Percentiles rank a stretch among this genome's conserved stretches.
Conservation (phyloP, 2,888 invertebrate genomes). For the Latrodectus elegans region DNA sequence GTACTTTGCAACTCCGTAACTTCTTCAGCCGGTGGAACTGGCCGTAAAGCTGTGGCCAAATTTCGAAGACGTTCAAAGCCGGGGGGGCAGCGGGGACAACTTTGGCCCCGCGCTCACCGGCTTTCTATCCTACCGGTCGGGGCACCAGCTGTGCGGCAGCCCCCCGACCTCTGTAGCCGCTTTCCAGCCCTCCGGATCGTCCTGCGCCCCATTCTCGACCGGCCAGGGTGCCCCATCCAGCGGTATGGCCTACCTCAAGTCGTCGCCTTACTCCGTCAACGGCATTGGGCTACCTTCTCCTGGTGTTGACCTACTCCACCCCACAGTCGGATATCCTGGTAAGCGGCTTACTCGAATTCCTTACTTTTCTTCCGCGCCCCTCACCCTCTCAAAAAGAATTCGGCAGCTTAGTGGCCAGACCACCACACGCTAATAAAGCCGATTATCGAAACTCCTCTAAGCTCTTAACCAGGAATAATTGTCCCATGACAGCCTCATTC, state of each 20-base stretch:
- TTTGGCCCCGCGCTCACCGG: conserved; percentile 70
- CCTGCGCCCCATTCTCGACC: conserved; percentile 65
- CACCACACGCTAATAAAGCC: conserved; percentile 60
- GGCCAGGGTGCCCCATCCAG: conserved; percentile 62
- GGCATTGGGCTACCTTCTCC: conserved; percentile 78
- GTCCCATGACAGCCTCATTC: neutral
- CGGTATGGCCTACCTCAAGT: conserved; percentile 71
- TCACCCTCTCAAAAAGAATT: neutral
- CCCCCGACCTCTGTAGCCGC: conserved; percentile 68
- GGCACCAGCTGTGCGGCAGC: conserved; percentile 67
- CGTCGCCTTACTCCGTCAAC: conserved; percentile 71
- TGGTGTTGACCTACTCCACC: conserved; percentile 81
- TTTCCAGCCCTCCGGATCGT: conserved; percentile 66
- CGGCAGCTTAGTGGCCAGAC: conserved; percentile 43
- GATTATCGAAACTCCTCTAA: conserved; percentile 56
- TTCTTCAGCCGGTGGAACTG: conserved; percentile 36
- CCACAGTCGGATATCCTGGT: conserved; percentile 81
- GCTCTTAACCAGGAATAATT: conserved; percentile 56
- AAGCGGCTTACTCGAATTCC: conserved; percentile 63
- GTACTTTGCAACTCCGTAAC: conserved; percentile 14
- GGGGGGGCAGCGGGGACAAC: conserved; percentile 69
- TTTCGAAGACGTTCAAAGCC: conserved; percentile 69
- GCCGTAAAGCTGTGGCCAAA: conserved; percentile 70
- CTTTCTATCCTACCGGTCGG: conserved; percentile 67
- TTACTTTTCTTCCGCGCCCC: conserved; percentile 1